Conservation (phyloP, 1,140 invertebrate genomes). For the Branchinecta lindahli region DNA sequence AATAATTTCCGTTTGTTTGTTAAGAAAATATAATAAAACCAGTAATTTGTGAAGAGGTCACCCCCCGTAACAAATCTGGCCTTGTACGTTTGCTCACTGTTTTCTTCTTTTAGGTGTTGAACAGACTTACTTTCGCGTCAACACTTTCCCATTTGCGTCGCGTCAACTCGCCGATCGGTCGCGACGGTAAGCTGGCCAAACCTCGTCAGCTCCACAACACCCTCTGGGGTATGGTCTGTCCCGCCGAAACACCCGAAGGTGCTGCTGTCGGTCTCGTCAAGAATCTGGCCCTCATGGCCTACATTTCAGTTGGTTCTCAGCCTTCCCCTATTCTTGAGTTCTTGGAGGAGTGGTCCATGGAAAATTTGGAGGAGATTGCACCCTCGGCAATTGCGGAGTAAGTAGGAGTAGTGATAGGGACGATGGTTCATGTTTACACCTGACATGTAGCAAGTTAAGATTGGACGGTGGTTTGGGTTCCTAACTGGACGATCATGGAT, state of each 20-base stretch:
- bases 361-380: constrained; percentile 95
- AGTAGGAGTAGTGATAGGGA: constrained; percentile 19
- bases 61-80: too few relatives aligned
- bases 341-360: constrained; percentile 99
- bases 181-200: constrained; percentile 95
- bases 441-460: constrained; percentile 7
- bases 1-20: too few relatives aligned
- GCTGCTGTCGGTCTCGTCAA: constrained; percentile 85
- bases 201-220: constrained; percentile 97
- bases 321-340: constrained; percentile 97
- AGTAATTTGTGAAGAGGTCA: too few relatives aligned
- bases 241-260: constrained; percentile 96
- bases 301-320: constrained; percentile 96
- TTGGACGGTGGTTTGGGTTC: background rate
- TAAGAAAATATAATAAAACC: too few relatives aligned
- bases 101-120: constrained; percentile 50
- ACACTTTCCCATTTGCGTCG: constrained; percentile 91
- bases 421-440: background rate
- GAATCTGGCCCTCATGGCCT: constrained; percentile 96
- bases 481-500: too few relatives aligned
- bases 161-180: constrained; percentile 94
- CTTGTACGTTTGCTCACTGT: background rate
- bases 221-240: constrained; percentile 97
- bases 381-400: constrained; percentile 80
- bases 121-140: constrained; percentile 90